These are phyloP conservation scores for Pristis pectinata DNA, from an alignment of 2,797 vertebrate species.

Conservation along the genomic window DNA sequence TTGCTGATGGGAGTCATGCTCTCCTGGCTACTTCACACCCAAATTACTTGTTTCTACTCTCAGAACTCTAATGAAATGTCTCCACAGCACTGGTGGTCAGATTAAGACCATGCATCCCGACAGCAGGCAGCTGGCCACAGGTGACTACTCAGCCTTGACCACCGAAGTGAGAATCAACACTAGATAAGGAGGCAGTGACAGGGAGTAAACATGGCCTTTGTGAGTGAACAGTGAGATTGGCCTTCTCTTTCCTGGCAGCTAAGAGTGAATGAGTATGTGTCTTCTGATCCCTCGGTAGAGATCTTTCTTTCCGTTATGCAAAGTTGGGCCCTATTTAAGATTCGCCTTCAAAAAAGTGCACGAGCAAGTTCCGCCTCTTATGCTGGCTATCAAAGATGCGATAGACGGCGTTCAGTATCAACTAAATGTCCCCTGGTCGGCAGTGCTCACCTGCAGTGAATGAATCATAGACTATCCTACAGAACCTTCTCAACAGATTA, in stretches of 20 bases:
- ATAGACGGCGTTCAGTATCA: neutral
- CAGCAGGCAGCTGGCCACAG: neutral
- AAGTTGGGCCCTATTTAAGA: neutral
- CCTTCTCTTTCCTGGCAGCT: neutral
- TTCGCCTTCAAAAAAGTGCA: neutral
- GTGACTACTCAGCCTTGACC: neutral
- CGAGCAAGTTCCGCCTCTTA: neutral
- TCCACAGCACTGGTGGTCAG: neutral
- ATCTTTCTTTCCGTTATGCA: no score
- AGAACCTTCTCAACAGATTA: neutral
- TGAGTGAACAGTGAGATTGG: neutral
- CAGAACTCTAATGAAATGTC: neutral
- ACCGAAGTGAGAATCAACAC: neutral
- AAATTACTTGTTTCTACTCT: neutral
- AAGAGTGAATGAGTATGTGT: neutral
- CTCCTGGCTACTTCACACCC: neutral
- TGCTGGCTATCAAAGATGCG: neutral
- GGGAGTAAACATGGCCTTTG: neutral
- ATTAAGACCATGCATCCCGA: neutral
- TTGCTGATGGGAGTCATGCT: neutral
- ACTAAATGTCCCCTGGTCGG: neutral
- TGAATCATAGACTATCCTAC: neutral
- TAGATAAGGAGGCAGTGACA: neutral
- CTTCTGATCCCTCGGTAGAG: neutral
- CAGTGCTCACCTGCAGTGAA: neutral